A percentile compares a stretch with the other conserved stretches of the same genome.
These are phyloP conservation scores for Ectemnius continuus DNA, from an alignment of 2,888 invertebrate species.

Conservation along the genomic window DNA sequence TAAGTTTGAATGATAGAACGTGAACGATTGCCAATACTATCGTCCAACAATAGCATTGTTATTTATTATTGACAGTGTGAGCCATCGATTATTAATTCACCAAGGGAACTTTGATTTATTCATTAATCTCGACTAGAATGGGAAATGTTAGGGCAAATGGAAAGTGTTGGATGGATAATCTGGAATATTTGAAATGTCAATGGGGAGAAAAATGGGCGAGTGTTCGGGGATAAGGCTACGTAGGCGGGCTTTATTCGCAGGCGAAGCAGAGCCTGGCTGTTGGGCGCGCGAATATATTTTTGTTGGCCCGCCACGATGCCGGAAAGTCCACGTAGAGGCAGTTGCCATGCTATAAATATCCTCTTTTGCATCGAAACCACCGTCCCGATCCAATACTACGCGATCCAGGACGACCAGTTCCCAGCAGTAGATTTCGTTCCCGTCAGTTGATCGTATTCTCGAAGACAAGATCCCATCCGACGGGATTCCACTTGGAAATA, in stretches of 20 bases:
- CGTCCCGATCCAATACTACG: constrained; percentile 63
- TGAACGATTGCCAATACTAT: constrained; percentile 38
- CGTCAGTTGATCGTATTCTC: constrained; percentile 2
- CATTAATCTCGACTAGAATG: too few relatives aligned
- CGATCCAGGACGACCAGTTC: constrained; percentile 51
- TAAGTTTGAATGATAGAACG: constrained; percentile 35
- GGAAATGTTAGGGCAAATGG: too few relatives aligned
- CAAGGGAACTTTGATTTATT: too few relatives aligned
- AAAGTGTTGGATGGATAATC: too few relatives aligned
- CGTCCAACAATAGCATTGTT: constrained; percentile 35
- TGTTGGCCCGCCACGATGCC: constrained; percentile 69
- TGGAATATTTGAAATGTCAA: too few relatives aligned
- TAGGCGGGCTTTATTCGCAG: constrained; percentile 47
- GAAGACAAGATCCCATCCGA: too few relatives aligned
- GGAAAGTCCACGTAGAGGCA: constrained; percentile 70
- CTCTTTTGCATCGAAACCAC: constrained; percentile 73
- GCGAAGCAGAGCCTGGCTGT: constrained; percentile 25
- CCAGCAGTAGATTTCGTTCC: constrained; percentile 20
- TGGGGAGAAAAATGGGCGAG: neutral
- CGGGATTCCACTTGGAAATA: too few relatives aligned
- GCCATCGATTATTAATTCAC: neutral
- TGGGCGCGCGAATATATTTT: constrained; percentile 71
- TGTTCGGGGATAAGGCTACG: constrained; percentile 32
- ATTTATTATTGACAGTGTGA: constrained; percentile 25
- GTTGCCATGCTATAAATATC: constrained; percentile 73